A percentile compares a stretch with the other conserved stretches of the same genome.
phyloP scores from a whole-genome alignment of 2,888 invertebrate genomes.

The Lepidocyrtoides sp. region DNA sequence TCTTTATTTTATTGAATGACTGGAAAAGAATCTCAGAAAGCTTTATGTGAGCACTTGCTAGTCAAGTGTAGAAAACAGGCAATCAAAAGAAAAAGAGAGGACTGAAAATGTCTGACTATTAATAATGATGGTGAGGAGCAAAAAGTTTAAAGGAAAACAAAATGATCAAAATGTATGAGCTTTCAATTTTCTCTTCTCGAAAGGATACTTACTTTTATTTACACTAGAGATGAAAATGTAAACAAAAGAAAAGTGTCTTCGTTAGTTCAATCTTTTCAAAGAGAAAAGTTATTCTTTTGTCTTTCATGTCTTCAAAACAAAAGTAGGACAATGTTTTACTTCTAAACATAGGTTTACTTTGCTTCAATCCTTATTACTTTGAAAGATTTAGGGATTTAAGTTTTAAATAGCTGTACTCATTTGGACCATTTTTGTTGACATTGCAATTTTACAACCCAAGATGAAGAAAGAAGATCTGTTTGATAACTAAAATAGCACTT shows the following conservation, averaged over 20 bases:
- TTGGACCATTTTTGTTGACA: too few species aligned
- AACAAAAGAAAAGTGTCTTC: background rate
- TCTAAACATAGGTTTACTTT: too few species aligned
- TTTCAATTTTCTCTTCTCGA: background rate
- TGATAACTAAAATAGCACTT: too few species aligned
- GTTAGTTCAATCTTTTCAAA: background rate
- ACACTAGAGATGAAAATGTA: background rate
- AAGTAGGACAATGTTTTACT: too few species aligned
- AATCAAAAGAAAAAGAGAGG: background rate
- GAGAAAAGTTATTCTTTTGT: background rate
- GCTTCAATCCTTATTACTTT: too few species aligned
- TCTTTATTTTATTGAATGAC: background rate
- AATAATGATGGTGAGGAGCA: background rate
- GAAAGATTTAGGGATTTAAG: too few species aligned
- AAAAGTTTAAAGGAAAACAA: background rate
- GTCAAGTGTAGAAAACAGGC: background rate
- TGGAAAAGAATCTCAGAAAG: background rate
- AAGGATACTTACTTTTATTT: background rate
- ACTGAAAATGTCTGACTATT: background rate
- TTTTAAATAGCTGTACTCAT: too few species aligned
- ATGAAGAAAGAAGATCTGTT: too few species aligned
- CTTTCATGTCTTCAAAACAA: too few species aligned
- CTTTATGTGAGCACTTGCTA: background rate
- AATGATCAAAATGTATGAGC: background rate
- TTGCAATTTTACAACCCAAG: too few species aligned